Base-by-base conservation (phyloP, 2,113 vertebrate genomes). In the Myocastor coypus region DNA sequence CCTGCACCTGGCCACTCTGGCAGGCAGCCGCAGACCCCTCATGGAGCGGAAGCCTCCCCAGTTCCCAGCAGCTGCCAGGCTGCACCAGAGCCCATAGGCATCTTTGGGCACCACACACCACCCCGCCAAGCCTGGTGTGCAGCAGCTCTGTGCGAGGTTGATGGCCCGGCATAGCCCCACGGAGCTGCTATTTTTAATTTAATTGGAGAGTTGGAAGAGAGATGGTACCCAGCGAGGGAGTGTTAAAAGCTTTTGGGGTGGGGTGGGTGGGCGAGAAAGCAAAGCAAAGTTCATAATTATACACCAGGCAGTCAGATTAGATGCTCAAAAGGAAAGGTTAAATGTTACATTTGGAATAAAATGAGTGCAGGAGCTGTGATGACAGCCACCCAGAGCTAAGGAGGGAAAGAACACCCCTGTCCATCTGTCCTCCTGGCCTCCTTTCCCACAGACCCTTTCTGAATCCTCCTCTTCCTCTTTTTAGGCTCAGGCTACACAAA, bases 111-210 rank as follows among this genome's bases (percentile, higher is more conserved):
- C 96, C 87, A 13, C 1, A 59, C 20, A 0, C 96, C 7, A 9
- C 93, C 97, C 95, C 13, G 0, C 94, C 93, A 93, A 92, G 89
- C 97, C 97, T 83, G 93, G 97, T 1, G 1, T 89, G 84, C 88
- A 77, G 95, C 87, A 94, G 89, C 32, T 92, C 80, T 1, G 20
- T 0, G 17, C 89, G 52, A 83, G 90, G 95, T 89, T 96, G 96
- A 94, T 37, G 95, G 97, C 95, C 97, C 97, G 7, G 63, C 61
- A n/a, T 90, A 87, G 95, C 97, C 95, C 88, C 82, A 75, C 0
- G 8, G 66, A 95, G 94, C 68, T 97, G 93, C 97, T 98, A 97
- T 97, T 97, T 98, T 97, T 98, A 98, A 97, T 96, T 97, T 98
- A 98, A 98, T 97, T 95, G 97, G 95, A 84, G 94, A 95, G 85